phyloP scores from a whole-genome alignment of 2,888 invertebrate genomes.

The Mamestra brassicae region DNA sequence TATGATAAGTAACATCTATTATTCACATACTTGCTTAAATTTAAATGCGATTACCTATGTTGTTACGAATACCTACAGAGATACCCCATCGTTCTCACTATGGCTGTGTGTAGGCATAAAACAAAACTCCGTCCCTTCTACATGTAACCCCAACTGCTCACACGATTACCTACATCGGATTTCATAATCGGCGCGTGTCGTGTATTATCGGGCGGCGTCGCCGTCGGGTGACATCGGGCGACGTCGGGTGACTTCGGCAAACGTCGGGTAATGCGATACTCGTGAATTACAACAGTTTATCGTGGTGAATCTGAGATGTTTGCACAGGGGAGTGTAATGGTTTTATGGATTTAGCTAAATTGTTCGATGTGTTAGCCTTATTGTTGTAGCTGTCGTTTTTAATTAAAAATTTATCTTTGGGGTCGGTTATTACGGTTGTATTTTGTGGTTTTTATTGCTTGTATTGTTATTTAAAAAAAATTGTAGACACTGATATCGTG shows the following conservation, averaged over 20 bases:
- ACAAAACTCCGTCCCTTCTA: constrained; percentile 63
- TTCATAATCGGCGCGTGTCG: constrained; percentile 88
- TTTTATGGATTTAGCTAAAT: constrained; percentile 83
- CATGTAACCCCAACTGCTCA: constrained; percentile 59
- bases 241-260: constrained; percentile 67
- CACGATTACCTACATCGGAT: constrained; percentile 79
- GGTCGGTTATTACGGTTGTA: constrained; percentile 14
- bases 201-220: constrained; percentile 87
- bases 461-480: not conserved
- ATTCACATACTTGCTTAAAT: too few relatives aligned
- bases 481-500: too few relatives aligned
- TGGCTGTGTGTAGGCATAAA: constrained; percentile 53
- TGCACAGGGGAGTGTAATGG: constrained; percentile 76
- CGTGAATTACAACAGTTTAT: constrained; percentile 89
- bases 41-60: too few relatives aligned
- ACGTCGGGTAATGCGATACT: constrained; percentile 80
- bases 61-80: too few relatives aligned
- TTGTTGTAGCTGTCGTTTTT: constrained; percentile 71
- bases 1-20: too few relatives aligned
- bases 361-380: constrained; percentile 72
- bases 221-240: constrained; percentile 66
- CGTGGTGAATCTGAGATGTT: constrained; percentile 76
- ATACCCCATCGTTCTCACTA: too few relatives aligned
- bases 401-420: constrained; percentile 62
- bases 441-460: constrained; percentile 34